These are phyloP conservation scores for Dynastes maya DNA, from an alignment of 2,888 invertebrate species.

Conservation along the genomic window DNA sequence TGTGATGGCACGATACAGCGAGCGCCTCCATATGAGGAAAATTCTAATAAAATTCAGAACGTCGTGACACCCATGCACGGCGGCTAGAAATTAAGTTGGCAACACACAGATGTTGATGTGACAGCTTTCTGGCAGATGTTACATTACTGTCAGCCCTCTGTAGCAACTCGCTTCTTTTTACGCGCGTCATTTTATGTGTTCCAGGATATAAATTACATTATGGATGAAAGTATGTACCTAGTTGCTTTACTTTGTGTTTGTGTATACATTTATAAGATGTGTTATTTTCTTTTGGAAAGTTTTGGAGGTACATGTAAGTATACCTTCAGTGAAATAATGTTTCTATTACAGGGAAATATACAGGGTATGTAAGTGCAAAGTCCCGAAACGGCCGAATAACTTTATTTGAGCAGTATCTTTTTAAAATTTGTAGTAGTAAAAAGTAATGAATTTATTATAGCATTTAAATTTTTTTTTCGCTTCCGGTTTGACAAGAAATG, in stretches of 20 bases:
- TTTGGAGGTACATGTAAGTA: no score
- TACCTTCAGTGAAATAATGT: no score
- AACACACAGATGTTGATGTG: slow-evolving; percentile 48
- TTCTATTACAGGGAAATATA: no score
- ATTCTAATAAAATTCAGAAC: slow-evolving; percentile 42
- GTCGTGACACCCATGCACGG: slow-evolving; percentile 34
- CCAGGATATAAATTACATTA: slow-evolving; percentile 38
- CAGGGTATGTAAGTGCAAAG: no score
- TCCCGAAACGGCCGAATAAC: no score
- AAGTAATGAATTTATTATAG: no score
- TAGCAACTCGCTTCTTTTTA: slow-evolving; percentile 6
- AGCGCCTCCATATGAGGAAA: slow-evolving; percentile 6
- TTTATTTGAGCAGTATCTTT: no score
- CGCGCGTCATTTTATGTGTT: slow-evolving; percentile 21
- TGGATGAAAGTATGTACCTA: slow-evolving; percentile 25
- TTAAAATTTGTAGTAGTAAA: no score
- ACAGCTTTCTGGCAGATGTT: slow-evolving; percentile 46
- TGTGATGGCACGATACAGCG: neutral
- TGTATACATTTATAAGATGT: neutral
- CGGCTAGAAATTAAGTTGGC: slow-evolving; percentile 46
- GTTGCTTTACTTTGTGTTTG: slow-evolving; percentile 12
- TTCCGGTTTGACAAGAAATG: no score
- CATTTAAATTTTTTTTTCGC: no score
- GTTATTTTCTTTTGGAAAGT: slow-evolving; percentile 4
- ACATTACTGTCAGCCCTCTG: slow-evolving; percentile 26